These are phyloP conservation scores for Lasioglossum calceatum DNA, from an alignment of 2,888 invertebrate genomes.

Conservation along the genomic window DNA sequence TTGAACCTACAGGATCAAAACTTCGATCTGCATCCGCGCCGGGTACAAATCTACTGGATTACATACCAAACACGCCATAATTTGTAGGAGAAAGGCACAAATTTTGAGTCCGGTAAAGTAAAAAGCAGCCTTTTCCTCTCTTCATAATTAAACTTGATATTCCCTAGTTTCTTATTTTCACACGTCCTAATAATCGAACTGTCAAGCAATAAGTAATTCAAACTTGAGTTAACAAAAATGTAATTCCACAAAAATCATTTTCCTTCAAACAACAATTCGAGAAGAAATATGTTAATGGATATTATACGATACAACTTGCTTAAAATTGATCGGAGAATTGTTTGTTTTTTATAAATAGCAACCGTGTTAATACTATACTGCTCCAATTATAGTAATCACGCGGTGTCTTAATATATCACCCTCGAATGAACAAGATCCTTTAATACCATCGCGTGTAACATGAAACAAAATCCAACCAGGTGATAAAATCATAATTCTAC, in stretches of 20 bases:
- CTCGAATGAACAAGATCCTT: not conserved
- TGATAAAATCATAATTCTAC: not conserved
- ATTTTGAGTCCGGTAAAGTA: no score
- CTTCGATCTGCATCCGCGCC: no score
- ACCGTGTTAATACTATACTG: not conserved
- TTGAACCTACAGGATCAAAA: no score
- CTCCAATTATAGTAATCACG: not conserved
- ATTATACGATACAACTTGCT: no score
- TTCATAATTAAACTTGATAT: no score
- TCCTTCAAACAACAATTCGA: not conserved
- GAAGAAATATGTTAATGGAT: not conserved
- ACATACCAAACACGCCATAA: no score
- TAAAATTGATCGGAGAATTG: no score
- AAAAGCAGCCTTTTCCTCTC: not conserved
- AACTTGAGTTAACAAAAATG: not conserved
- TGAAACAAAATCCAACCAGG: not conserved
- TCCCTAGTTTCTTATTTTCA: not conserved
- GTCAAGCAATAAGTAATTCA: not conserved
- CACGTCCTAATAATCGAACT: not conserved
- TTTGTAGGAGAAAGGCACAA: no score
- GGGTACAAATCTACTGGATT: no score
- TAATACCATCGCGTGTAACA: not conserved
- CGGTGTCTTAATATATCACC: not conserved
- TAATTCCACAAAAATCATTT: not conserved
- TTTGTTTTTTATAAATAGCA: no score